Evolutionary conservation across 2,888 invertebrate species (phyloP), one percentile per base, ranked within the genome.

Genomic region (Agrypnus murinus): DNA sequence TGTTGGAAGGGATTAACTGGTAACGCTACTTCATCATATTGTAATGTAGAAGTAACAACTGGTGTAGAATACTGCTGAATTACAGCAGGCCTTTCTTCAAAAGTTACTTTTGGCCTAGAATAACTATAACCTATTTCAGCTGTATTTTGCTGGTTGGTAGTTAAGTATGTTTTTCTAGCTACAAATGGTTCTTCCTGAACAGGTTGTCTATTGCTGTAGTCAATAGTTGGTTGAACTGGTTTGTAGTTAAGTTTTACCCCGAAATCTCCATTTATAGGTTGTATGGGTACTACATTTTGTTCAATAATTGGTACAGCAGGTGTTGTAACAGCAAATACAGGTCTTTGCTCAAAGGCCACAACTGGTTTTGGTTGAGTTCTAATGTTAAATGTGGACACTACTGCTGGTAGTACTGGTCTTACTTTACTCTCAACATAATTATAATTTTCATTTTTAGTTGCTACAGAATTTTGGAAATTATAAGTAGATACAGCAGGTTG

Each of bases 111-210:
- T 4, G 77, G 73, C 71, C 75, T 76, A 2, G 73, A 71, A 55
- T 77, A 77, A 17, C 66, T 55, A 57, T 79, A 79, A 12, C 75
- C 76, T 6, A 38, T 12, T 10, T n/a, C 8, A 10, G 10, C 48
- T 10, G 0, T 1, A 31, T 34, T 34, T 48, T 48, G 48, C 8
- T n/a, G 1, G 2, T 34, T 34, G 10, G 48, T 48, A 55, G 84
- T 84, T 1, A 82, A 75, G 46, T 84, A 84, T 14, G 83, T 81
- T 60, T 79, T 81, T 72, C 83, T 82, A 43, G 82, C 80, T 3
- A 84, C 80, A 59, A 84, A 82, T 9, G 79, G 80, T 69, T 77
- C 80, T 75, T 84, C 83, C 59, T 78, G 71, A 5, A 83, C 78
- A 14, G 80, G 81, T 74, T 77, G 69, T 17, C 71, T 66, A 50